A percentile compares a stretch with the other conserved stretches of the same genome.
These are phyloP conservation scores for Leistus spinibarbis DNA, from an alignment of 2,888 invertebrate genomes.

Conservation along the genomic window DNA sequence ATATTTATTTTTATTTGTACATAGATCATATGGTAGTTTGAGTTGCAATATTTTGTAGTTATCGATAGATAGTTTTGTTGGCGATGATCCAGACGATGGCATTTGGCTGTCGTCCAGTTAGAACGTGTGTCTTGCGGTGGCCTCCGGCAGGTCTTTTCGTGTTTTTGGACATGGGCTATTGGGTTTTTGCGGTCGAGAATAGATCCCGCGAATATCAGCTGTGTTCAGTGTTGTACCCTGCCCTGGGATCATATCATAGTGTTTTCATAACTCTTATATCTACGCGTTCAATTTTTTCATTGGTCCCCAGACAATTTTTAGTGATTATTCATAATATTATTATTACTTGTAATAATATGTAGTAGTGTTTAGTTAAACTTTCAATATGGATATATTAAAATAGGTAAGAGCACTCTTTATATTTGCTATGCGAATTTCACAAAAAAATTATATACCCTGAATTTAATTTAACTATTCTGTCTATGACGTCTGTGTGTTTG, in stretches of 20 bases:
- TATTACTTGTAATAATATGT: neutral
- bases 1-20: no score
- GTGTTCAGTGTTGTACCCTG: neutral
- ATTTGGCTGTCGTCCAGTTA: neutral
- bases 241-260: neutral
- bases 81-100: neutral
- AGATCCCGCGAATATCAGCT: neutral
- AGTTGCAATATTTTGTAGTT: neutral
- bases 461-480: neutral
- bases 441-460: no score
- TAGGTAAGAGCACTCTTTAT: neutral
- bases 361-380: neutral
- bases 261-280: neutral
- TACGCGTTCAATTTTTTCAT: neutral
- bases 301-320: neutral
- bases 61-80: neutral
- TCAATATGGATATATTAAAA: neutral
- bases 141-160: neutral
- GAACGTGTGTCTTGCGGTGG: neutral
- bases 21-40: no score
- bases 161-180: neutral
- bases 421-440: neutral
- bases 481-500: neutral
- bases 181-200: neutral
- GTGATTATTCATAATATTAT: no score